These are phyloP conservation scores for Drosophila mayaguana DNA, from an alignment of 2,888 invertebrate species.

Conservation along the genomic window DNA sequence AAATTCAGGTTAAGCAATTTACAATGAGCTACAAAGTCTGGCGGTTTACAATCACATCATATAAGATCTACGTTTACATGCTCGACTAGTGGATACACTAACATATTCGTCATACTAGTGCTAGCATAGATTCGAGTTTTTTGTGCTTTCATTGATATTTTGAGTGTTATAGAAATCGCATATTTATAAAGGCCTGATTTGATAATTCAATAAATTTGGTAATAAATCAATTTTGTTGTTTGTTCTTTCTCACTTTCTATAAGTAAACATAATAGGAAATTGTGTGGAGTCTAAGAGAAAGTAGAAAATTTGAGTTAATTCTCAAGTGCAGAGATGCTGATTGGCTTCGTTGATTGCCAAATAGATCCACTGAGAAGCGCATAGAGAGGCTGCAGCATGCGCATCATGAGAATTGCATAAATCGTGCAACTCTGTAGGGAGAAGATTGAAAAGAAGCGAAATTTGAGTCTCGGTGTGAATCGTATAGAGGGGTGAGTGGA, in stretches of 20 bases:
- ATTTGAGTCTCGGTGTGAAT: too few species aligned
- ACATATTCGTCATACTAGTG: background rate
- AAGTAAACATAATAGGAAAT: too few species aligned
- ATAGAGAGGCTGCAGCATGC: background rate
- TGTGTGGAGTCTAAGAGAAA: too few species aligned
- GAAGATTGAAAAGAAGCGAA: too few species aligned
- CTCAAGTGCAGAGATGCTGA: too few species aligned
- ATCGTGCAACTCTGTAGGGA: too few species aligned
- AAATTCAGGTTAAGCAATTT: background rate
- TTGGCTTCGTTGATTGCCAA: background rate
- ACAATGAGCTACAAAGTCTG: background rate
- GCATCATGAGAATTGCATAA: too few species aligned
- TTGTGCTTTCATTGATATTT: background rate
- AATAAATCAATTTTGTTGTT: background rate
- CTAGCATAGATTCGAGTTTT: background rate
- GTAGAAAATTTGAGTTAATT: too few species aligned
- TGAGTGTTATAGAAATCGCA: background rate
- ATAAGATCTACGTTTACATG: background rate
- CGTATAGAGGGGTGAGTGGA: too few species aligned
- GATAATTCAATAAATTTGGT: background rate
- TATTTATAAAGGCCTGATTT: background rate
- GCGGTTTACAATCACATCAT: background rate
- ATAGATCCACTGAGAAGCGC: background rate
- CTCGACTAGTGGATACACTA: conserved; percentile 1
- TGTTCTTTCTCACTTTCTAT: background rate